phyloP scores from a whole-genome alignment of 2,888 invertebrate species.

The Andrena praecox region DNA sequence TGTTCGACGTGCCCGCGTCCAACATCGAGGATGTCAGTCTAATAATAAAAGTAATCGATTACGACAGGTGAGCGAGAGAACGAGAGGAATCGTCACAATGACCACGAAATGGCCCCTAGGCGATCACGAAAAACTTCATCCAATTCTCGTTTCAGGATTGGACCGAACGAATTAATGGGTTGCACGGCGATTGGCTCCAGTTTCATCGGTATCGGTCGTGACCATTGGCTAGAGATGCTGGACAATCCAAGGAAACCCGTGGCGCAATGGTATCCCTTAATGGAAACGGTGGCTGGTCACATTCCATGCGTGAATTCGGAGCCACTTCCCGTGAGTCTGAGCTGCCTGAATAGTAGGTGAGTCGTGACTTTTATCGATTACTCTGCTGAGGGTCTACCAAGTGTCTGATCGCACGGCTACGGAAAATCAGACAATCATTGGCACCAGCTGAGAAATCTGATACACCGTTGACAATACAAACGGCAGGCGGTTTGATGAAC shows the following conservation, averaged over 20 bases:
- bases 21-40: conserved; percentile 93
- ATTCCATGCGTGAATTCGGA: conserved; percentile 86
- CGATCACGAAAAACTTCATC: neutral
- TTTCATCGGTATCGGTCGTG: conserved; percentile 91
- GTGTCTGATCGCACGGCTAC: neutral
- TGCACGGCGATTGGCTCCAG: conserved; percentile 93
- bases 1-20: conserved; percentile 95
- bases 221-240: conserved; percentile 94
- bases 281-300: conserved; percentile 90
- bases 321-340: conserved; percentile 87
- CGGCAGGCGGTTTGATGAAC: neutral
- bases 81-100: neutral
- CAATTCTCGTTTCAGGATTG: conserved; percentile 88
- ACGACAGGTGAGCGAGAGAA: conserved; percentile 90
- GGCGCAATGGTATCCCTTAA: conserved; percentile 93
- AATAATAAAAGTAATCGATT: conserved; percentile 94
- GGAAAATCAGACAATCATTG: too few relatives aligned
- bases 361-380: conserved; percentile 22
- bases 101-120: too few relatives aligned
- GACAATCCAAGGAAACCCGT: conserved; percentile 93
- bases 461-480: neutral
- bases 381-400: neutral
- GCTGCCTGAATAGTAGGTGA: conserved; percentile 90
- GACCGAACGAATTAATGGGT: conserved; percentile 94
- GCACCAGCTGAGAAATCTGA: too few relatives aligned